Conservation (phyloP, 1,140 invertebrate genomes). For the Manduca sexta region DNA sequence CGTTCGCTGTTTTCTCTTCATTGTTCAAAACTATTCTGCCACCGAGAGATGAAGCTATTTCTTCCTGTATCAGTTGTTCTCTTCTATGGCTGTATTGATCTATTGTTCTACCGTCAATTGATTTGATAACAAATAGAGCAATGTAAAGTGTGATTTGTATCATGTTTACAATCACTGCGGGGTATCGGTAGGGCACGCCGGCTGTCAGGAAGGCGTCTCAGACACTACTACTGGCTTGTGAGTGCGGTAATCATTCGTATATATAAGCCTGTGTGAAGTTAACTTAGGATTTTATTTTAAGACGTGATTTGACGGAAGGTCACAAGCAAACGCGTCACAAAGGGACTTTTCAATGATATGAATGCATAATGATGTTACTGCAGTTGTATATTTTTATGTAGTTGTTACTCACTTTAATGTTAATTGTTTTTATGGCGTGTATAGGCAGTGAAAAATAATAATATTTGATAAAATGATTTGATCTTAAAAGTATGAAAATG, state of each 20-base stretch:
- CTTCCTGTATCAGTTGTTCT: constrained; percentile 36
- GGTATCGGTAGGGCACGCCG: not conserved
- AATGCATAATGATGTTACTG: too few species aligned
- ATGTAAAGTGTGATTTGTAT: not conserved
- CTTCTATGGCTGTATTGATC: constrained; percentile 29
- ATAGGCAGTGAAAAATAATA: too few species aligned
- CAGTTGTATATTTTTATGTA: too few species aligned
- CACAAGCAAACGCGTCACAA: too few species aligned
- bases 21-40: constrained; percentile 67
- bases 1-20: constrained; percentile 76
- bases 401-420: too few species aligned
- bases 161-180: not conserved
- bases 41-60: constrained; percentile 48
- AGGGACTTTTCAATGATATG: too few species aligned
- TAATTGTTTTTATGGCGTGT: too few species aligned
- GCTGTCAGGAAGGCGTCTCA: not conserved
- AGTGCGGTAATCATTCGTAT: constrained; percentile 2
- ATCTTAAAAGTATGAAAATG: too few species aligned
- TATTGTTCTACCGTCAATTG: constrained; percentile 14
- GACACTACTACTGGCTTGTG: constrained; percentile 4
- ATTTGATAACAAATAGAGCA: constrained; percentile 3
- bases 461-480: too few species aligned
- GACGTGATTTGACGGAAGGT: too few species aligned
- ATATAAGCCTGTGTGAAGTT: constrained; percentile 3
- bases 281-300: too few species aligned